A percentile compares a stretch with the other conserved stretches of the same genome.
phyloP scores from a whole-genome alignment of 1,140 invertebrate species.

The Neodiprion pinetum region DNA sequence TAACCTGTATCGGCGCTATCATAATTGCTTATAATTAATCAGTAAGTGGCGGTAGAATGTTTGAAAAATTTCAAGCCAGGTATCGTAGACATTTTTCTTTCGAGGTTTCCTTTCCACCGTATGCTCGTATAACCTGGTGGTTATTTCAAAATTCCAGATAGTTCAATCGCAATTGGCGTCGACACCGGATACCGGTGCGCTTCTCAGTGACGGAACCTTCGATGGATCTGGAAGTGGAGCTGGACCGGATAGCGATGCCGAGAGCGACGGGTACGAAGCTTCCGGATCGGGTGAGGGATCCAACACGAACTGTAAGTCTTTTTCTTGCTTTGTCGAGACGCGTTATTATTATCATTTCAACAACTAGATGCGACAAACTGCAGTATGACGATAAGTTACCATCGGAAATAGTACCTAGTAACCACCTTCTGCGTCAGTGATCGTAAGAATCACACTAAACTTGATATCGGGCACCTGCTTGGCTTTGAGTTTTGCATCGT shows the following conservation, averaged over 20 bases:
- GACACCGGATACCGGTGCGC: constrained; percentile 49
- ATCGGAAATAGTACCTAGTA: not conserved
- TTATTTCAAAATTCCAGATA: constrained; percentile 40
- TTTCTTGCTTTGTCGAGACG: not conserved
- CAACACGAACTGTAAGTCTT: constrained; percentile 32
- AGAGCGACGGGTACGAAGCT: constrained; percentile 49
- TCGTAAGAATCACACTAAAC: not conserved
- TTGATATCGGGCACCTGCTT: no score
- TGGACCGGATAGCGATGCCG: constrained; percentile 41
- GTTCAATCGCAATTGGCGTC: constrained; percentile 54
- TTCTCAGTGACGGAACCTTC: constrained; percentile 53
- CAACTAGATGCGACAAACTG: no score
- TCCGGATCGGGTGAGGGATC: constrained; percentile 59
- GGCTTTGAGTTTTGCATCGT: no score
- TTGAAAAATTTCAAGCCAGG: no score
- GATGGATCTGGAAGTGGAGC: constrained; percentile 57
- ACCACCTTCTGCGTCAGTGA: not conserved
- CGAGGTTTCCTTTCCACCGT: not conserved
- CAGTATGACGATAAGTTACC: not conserved
- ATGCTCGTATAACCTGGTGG: not conserved
- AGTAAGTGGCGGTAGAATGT: no score
- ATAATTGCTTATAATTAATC: no score
- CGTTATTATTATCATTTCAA: not conserved
- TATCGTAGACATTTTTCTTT: no score
- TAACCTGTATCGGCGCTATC: no score